Conservation (phyloP, 2,113 vertebrate species). For the Brachionichthys hirsutus region DNA sequence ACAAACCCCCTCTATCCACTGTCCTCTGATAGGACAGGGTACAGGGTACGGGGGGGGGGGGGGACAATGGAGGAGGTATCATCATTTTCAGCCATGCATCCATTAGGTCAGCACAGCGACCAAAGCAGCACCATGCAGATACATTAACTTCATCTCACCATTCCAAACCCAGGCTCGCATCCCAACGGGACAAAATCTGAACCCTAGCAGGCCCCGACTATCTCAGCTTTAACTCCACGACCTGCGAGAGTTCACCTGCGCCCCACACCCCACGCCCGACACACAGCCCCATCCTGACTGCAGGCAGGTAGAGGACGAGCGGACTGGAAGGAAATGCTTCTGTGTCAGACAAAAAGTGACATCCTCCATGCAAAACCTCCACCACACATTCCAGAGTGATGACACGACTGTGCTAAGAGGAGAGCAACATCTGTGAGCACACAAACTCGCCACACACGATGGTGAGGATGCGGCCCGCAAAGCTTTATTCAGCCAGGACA, state of each 20-base stretch:
- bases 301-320: constrained; percentile 10
- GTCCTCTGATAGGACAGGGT: constrained; percentile 8
- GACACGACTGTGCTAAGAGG: too few species aligned
- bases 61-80: constrained; percentile 68
- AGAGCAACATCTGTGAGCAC: too few species aligned
- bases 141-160: constrained; percentile 44
- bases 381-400: too few species aligned
- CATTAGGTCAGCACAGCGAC: constrained; percentile 65
- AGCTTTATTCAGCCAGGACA: too few species aligned
- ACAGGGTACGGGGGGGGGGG: constrained; percentile 39
- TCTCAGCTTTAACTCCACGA: constrained; percentile 14
- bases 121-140: constrained; percentile 66
- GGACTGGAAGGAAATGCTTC: not conserved
- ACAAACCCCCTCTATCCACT: not conserved
- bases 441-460: too few species aligned
- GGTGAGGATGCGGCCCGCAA: too few species aligned
- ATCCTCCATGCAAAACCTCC: too few species aligned
- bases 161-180: constrained; percentile 16
- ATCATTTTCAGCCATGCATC: constrained; percentile 87
- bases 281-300: too few species aligned
- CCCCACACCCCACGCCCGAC: too few species aligned
- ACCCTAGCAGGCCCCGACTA: constrained; percentile 18
- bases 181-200: constrained; percentile 22
- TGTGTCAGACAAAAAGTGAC: not conserved
- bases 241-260: not conserved